Evolutionary conservation across 2,113 vertebrate species (phyloP).

Genomic region (Hiodon alosoides): DNA sequence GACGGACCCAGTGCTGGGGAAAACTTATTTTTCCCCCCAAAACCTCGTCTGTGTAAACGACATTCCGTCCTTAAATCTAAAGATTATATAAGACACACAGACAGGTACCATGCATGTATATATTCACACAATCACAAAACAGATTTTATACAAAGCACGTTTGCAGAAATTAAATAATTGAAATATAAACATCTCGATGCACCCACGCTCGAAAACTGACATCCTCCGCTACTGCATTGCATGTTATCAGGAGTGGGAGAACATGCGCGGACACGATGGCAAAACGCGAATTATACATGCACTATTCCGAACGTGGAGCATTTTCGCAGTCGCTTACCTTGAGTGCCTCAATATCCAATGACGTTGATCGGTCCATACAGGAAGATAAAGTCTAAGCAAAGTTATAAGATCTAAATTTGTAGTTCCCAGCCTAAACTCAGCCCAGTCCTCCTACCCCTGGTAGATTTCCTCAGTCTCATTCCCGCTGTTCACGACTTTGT

Average conservation of each 20-base stretch:
- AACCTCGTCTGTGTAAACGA: too few species aligned
- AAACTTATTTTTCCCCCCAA: too few species aligned
- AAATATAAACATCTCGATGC: conserved; percentile 24
- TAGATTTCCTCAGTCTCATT: conserved; percentile 65
- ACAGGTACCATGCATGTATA: too few species aligned
- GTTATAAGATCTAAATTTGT: conserved; percentile 58
- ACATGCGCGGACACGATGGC: conserved; percentile 9
- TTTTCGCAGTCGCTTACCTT: conserved; percentile 59
- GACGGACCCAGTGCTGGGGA: too few species aligned
- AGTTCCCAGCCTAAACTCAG: conserved; percentile 63
- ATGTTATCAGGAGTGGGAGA: conserved; percentile 24
- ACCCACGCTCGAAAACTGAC: conserved; percentile 28
- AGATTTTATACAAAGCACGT: too few species aligned
- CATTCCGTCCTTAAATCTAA: too few species aligned
- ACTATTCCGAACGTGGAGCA: not conserved
- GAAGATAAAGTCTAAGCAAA: conserved; percentile 50
- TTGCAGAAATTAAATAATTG: too few species aligned
- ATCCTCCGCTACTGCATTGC: conserved; percentile 16
- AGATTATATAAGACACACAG: too few species aligned
- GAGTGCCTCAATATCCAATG: conserved; percentile 69
- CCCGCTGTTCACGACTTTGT: conserved; percentile 61
- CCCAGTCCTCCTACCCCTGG: conserved; percentile 62
- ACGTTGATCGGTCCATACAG: conserved; percentile 65
- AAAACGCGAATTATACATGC: conserved; percentile 3
- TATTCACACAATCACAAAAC: too few species aligned